Evolutionary conservation across 1,140 invertebrate genomes (phyloP), one percentile per base, ranked within the genome.

Genomic region (Mamestra configurata): DNA sequence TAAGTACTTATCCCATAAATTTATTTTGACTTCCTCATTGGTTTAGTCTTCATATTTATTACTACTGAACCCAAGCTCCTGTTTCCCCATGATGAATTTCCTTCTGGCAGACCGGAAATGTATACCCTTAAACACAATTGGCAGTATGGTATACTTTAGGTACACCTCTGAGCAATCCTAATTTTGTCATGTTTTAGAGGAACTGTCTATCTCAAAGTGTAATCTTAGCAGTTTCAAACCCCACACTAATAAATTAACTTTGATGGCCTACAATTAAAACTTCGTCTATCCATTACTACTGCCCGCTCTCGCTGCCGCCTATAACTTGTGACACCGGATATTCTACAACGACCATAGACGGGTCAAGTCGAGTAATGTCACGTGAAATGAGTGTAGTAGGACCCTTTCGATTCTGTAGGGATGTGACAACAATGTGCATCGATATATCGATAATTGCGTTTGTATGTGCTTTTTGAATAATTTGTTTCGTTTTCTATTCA

Each of bases 331-430:
- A 22, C 46, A 66, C 1, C 18, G 1, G 24, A 40, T 11, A 68
- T 66, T 51, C 57, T 71, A 46, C 40, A 72, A 31, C 51, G 79
- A 72, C 81, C 80, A 85, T 85, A 79, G 78, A 71, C 57, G 87
- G 89, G 88, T 90, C 89, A 87, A 79, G 81, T 81, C 79, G 84
- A 79, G 86, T 89, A 91, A 90, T 89, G 90, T 90, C 86, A 90
- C 86, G 90, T 91, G 87, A 90, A 90, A 91, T 90, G 89, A 88
- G 79, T 79, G 79, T 78, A 72, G 76, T 46, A 86, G 78, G 84
- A 84, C 81, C 79, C 84, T 84, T 81, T 83, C 82, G 64, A 77
- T 80, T 82, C 35, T 51, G 24, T 87, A 90, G 89, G 82, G 88
- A 64, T 51, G 73, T 57, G 73, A 49, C 10, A 53, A 15, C 4